Evolutionary conservation across 2,113 vertebrate species (phyloP).

Genomic region (Calidris pygmaea): DNA sequence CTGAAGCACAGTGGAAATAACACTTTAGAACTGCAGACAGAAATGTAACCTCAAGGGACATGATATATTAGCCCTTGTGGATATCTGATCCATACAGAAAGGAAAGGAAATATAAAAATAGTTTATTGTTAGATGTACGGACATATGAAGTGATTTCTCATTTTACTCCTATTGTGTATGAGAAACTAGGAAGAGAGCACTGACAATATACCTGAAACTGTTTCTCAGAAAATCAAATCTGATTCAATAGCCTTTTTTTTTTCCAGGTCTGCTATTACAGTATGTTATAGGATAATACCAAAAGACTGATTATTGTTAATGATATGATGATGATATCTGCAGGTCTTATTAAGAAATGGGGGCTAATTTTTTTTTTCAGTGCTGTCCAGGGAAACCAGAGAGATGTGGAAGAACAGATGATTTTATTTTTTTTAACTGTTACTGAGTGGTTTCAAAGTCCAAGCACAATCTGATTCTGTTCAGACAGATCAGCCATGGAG

Average conservation of each 20-base stretch:
- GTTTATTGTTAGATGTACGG: constrained; percentile 9
- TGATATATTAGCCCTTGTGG: constrained; percentile 70
- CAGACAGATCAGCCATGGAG: not conserved
- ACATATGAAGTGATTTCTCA: constrained; percentile 23
- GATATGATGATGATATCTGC: not conserved
- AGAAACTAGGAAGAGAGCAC: constrained; percentile 9
- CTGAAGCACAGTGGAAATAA: constrained; percentile 67
- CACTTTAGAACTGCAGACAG: constrained; percentile 60
- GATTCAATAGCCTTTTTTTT: not conserved
- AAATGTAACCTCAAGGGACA: constrained; percentile 60
- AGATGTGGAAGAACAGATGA: not conserved
- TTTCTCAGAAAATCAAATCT: not conserved
- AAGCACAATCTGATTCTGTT: not conserved
- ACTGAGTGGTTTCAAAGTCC: not conserved
- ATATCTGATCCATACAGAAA: constrained; percentile 63
- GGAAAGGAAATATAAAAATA: constrained; percentile 53
- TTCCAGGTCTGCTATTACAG: not conserved
- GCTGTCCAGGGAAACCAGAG: not conserved
- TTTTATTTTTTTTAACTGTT: not conserved
- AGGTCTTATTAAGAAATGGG: not conserved
- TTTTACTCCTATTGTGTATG: not conserved
- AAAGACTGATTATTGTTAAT: not conserved
- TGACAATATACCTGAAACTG: not conserved
- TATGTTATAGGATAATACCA: not conserved
- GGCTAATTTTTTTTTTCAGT: not conserved